Evolutionary conservation across 2,888 invertebrate species (phyloP).

Genomic region (Trissolcus brochymenae): DNA sequence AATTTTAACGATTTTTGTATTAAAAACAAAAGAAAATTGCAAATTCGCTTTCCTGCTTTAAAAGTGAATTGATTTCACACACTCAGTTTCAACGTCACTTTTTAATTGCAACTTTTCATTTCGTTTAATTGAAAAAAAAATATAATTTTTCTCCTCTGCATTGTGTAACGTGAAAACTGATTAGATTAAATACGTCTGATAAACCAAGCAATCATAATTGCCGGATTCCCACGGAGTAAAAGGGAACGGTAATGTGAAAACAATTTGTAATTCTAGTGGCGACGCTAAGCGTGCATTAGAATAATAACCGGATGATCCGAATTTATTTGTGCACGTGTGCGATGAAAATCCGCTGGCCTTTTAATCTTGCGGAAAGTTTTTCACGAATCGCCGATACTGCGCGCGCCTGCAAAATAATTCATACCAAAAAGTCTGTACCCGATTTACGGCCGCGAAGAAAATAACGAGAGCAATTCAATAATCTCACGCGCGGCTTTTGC

Average conservation of each 20-base stretch:
- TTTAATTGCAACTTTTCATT: conserved; percentile 9
- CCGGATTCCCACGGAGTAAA: conserved; percentile 16
- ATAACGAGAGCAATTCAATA: too few relatives aligned
- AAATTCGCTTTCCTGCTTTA: too few relatives aligned
- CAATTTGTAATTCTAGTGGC: conserved; percentile 32
- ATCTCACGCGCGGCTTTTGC: too few relatives aligned
- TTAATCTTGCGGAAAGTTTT: neutral
- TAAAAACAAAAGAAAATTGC: too few relatives aligned
- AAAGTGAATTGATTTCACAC: too few relatives aligned
- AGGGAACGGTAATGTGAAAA: conserved; percentile 7
- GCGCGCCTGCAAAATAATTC: too few relatives aligned
- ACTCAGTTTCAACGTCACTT: too few relatives aligned
- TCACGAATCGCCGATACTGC: too few relatives aligned
- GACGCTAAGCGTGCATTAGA: conserved; percentile 31
- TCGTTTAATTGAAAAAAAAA: conserved; percentile 7
- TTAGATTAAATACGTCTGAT: conserved; percentile 23
- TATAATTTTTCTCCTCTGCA: conserved; percentile 8
- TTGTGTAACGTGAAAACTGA: conserved; percentile 33
- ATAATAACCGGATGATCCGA: conserved; percentile 23
- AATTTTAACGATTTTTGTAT: too few relatives aligned
- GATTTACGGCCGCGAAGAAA: too few relatives aligned
- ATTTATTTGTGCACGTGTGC: conserved; percentile 19
- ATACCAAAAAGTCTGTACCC: too few relatives aligned
- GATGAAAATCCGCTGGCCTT: conserved; percentile 11
- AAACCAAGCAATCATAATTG: conserved; percentile 7